phyloP scores from a whole-genome alignment of 2,113 vertebrate genomes.

The Nicator chloris region DNA sequence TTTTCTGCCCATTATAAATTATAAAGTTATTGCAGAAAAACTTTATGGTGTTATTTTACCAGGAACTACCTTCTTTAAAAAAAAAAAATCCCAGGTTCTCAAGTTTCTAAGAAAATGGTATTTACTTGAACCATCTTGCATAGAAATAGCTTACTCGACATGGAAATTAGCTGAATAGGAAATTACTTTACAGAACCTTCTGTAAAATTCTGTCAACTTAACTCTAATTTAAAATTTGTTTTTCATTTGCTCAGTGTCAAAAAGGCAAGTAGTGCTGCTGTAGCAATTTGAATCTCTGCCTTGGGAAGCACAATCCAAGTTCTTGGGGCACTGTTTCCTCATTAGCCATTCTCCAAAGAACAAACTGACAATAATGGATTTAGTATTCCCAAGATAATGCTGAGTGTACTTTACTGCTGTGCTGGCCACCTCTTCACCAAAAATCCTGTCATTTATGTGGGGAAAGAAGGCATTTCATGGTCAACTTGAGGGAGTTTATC shows the following conservation, averaged over 20 bases:
- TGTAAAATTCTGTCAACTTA: neutral
- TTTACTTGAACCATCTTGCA: neutral
- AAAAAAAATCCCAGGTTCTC: neutral
- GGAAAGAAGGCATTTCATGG: neutral
- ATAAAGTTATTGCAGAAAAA: neutral
- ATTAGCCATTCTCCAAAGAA: conserved; percentile 41
- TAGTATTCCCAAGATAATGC: conserved; percentile 12
- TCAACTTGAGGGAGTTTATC: neutral
- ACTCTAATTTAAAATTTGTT: conserved; percentile 26
- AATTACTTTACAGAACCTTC: neutral
- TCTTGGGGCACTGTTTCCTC: conserved; percentile 9
- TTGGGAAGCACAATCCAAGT: neutral
- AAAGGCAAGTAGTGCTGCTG: conserved; percentile 8
- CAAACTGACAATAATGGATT: conserved; percentile 57
- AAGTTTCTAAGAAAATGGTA: neutral
- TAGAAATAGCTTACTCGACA: neutral
- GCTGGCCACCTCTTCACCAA: neutral
- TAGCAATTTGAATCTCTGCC: conserved; percentile 22
- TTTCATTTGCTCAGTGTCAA: conserved; percentile 31
- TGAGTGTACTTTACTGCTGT: neutral
- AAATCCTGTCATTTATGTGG: conserved; percentile 9
- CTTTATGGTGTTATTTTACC: neutral
- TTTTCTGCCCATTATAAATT: neutral
- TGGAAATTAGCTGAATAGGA: neutral
- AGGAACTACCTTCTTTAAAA: neutral